Conservation (phyloP, 2,113 vertebrate species). For the Saguinus imperator region DNA sequence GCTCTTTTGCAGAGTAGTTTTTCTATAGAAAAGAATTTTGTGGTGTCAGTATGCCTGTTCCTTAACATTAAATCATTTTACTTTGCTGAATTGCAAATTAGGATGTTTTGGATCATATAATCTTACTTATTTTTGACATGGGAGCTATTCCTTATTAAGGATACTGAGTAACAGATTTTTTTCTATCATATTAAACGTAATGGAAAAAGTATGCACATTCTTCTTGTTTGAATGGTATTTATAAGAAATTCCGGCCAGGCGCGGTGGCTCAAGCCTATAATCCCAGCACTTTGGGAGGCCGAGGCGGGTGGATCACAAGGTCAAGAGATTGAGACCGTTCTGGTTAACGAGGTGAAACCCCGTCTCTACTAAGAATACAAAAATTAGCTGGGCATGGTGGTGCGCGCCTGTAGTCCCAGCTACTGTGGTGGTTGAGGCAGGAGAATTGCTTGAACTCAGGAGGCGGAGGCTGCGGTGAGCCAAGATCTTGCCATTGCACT, state of each 20-base stretch:
- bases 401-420: too few species aligned
- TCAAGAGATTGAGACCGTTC: too few species aligned
- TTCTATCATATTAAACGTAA: neutral
- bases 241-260: neutral
- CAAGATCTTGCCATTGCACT: too few species aligned
- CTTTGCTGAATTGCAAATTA: neutral
- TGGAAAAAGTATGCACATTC: neutral
- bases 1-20: conserved; percentile 19
- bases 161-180: neutral
- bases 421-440: too few species aligned
- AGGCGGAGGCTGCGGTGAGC: too few species aligned
- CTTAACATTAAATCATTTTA: conserved; percentile 6
- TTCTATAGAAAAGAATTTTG: conserved; percentile 17
- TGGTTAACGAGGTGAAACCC: too few species aligned
- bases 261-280: too few species aligned
- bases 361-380: too few species aligned
- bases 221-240: neutral
- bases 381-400: too few species aligned
- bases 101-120: neutral
- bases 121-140: neutral
- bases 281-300: too few species aligned
- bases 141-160: neutral
- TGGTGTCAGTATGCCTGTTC: neutral
- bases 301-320: too few species aligned
- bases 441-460: too few species aligned